These are phyloP conservation scores for Drosophila melanica DNA, from an alignment of 1,140 invertebrate genomes.

Conservation along the genomic window DNA sequence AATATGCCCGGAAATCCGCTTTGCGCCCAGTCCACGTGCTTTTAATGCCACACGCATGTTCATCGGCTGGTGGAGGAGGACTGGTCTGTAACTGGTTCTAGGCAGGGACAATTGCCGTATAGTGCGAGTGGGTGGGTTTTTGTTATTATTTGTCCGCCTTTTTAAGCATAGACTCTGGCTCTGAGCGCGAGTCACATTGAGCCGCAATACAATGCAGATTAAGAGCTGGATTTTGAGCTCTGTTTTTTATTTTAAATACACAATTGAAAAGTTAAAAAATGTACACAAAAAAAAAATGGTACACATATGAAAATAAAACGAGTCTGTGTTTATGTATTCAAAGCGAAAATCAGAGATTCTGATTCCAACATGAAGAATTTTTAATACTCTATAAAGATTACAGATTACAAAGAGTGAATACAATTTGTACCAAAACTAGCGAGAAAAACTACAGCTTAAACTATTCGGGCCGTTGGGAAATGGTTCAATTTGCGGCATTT, in stretches of 20 bases:
- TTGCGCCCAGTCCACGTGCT: constrained; percentile 62
- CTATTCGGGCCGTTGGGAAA: neutral
- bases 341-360: constrained; percentile 23
- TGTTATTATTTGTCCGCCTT: constrained; percentile 61
- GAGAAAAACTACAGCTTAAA: no score
- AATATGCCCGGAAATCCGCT: constrained; percentile 61
- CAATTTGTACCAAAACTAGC: no score
- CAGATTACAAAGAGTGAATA: no score
- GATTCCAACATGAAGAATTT: constrained; percentile 3
- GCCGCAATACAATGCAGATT: constrained; percentile 64
- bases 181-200: constrained; percentile 44
- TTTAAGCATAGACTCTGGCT: constrained; percentile 55
- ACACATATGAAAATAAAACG: constrained; percentile 50
- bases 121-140: constrained; percentile 28
- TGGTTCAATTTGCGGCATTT: neutral
- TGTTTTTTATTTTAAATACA: constrained; percentile 34
- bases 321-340: constrained; percentile 40
- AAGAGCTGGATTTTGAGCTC: constrained; percentile 40
- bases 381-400: constrained; percentile 22
- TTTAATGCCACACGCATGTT: constrained; percentile 57
- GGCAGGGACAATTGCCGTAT: constrained; percentile 10
- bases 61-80: constrained; percentile 1
- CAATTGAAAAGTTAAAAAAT: constrained; percentile 53
- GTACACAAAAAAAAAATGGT: constrained; percentile 27
- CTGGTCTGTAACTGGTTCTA: constrained; percentile 19